Conservation (phyloP, 2,888 invertebrate genomes). For the Nephrotoma guestfalica region DNA sequence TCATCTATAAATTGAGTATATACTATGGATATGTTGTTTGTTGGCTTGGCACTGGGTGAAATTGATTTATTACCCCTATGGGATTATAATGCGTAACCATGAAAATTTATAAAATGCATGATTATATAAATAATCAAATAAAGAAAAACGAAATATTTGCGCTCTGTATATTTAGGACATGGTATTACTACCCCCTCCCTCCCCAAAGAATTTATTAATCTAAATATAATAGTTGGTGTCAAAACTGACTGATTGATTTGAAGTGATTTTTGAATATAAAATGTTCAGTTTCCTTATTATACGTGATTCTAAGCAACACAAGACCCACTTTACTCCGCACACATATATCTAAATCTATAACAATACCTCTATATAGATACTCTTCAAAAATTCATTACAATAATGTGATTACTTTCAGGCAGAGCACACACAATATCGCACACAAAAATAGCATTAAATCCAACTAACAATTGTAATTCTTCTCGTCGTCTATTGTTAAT, state of each 20-base stretch:
- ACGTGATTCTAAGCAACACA: not conserved
- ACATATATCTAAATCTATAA: not conserved
- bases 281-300: not conserved
- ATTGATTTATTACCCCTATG: not conserved
- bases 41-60: not conserved
- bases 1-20: not conserved
- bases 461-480: not conserved
- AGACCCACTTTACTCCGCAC: not conserved
- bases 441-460: not conserved
- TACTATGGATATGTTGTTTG: not conserved
- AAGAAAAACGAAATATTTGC: not conserved
- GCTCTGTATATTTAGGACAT: not conserved
- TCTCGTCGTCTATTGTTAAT: not conserved
- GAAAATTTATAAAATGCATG: not conserved
- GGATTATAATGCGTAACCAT: not conserved
- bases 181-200: not conserved
- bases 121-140: not conserved
- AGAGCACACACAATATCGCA: not conserved
- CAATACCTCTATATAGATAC: not conserved
- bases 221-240: not conserved
- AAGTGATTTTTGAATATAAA: not conserved
- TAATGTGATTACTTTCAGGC: not conserved
- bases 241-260: not conserved
- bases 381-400: not conserved
- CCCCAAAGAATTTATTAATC: not conserved